These are phyloP conservation scores for Dromius quadrimaculatus DNA, from an alignment of 2,888 invertebrate genomes.

Conservation along the genomic window DNA sequence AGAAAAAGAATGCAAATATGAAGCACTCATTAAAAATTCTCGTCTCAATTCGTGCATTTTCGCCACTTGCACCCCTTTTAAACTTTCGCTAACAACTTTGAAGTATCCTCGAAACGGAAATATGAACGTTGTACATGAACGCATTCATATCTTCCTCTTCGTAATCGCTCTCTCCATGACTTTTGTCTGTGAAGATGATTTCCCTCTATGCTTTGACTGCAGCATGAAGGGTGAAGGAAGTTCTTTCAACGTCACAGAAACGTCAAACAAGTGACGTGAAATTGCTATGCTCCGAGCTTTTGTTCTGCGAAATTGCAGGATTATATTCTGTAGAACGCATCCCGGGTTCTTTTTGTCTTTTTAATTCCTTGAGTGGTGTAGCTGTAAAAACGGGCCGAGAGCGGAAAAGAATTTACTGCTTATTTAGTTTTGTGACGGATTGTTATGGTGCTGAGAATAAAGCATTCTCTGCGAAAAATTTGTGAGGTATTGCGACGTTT, in stretches of 20 bases:
- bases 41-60: background rate
- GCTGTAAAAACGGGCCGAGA: background rate
- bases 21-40: too few relatives aligned
- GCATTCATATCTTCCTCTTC: background rate
- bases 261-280: constrained; percentile 15
- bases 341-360: background rate
- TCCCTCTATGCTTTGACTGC: background rate
- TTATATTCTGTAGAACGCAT: constrained; percentile 5
- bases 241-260: background rate
- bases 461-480: background rate
- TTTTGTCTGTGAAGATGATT: constrained; percentile 36
- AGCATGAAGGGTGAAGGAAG: background rate
- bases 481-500: too few relatives aligned
- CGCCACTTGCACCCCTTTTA: background rate
- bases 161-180: constrained; percentile 40
- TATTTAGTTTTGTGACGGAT: background rate
- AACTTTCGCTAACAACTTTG: too few relatives aligned
- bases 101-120: too few relatives aligned
- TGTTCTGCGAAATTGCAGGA: background rate
- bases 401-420: too few relatives aligned
- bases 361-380: background rate
- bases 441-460: too few relatives aligned
- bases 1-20: too few relatives aligned
- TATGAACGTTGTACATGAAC: background rate
- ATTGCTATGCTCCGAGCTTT: constrained; percentile 9